These are phyloP conservation scores for Drosophila arawakana DNA, from an alignment of 1,140 invertebrate genomes.

Conservation along the genomic window DNA sequence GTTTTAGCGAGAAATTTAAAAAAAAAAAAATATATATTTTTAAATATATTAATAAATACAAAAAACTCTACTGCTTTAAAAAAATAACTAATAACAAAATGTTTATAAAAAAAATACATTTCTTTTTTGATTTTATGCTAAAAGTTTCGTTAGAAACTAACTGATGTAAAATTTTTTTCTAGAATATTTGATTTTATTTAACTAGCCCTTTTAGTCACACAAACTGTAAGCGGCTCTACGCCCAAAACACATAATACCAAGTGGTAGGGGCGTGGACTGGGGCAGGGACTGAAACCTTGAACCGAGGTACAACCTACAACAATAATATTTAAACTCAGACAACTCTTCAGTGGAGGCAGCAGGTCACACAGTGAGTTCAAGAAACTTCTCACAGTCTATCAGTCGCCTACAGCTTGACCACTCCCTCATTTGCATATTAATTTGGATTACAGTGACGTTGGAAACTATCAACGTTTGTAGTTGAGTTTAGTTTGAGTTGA, in stretches of 20 bases:
- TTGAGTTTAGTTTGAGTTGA: background rate
- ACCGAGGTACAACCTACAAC: constrained; percentile 2
- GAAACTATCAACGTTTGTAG: background rate
- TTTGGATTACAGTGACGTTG: constrained; percentile 6
- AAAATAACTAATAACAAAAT: too few species aligned
- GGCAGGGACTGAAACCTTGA: constrained; percentile 13
- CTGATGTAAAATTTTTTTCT: too few species aligned
- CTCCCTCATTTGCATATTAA: constrained; percentile 42
- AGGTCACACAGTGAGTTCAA: constrained; percentile 22
- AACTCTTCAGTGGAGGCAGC: background rate
- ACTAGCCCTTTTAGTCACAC: too few species aligned
- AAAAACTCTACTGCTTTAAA: too few species aligned
- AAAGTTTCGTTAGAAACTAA: too few species aligned
- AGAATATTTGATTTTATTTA: background rate
- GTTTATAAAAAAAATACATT: too few species aligned
- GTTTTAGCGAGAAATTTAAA: background rate
- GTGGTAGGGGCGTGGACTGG: background rate
- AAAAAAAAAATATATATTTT: background rate
- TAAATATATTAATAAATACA: too few species aligned
- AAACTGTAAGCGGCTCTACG: too few species aligned
- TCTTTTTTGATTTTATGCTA: too few species aligned
- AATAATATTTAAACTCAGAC: background rate
- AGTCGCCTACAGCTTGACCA: constrained; percentile 5
- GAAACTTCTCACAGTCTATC: constrained; percentile 9
- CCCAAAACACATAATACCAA: background rate